Base-by-base conservation (phyloP, 2,797 vertebrate genomes). In the Parauchenoglanis punctatus region DNA sequence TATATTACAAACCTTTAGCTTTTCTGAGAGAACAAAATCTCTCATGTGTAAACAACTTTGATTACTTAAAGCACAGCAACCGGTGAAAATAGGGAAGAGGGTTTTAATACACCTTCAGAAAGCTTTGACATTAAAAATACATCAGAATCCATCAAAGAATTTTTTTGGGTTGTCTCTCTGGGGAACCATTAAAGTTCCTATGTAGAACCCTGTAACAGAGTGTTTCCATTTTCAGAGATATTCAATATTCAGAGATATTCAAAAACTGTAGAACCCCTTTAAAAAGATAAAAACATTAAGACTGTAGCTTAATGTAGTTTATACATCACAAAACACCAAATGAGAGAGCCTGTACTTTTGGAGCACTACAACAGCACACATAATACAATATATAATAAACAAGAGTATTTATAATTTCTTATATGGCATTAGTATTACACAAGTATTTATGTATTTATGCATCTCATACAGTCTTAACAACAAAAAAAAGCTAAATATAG, bases 41-140 rank as follows among this genome's bases (percentile, higher is more conserved):
- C 31, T 12, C 40, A 44, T 25, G 28, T 35, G 7, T 76, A 58
- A 80, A 81, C 8, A 59, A 3, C 17, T 56, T 6, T 10, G 2
- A 56, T n/a, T 35, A 28, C 17, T 31, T 58, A 31, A 31, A 56
- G 58, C 35, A 44, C 20, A 25, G 35, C 35, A 44, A n/a, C 10
- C 78, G 25, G 78, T 44, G 58, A 44, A 61, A 81, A 52, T 61
- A 25, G 13, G 25, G n/a, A 81, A 44, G 20, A 49, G 4, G 11
- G 6, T 11, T 65, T 82, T 82, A 65, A 46, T 28, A 49, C 1
- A 46, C 31, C 59, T 46, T 28, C 59, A 82, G 23, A 83, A 67
- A 83, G 13, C 81, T 10, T 31, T 67, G 18, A 28, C 81, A 49
- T 83, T 83, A 83, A 83, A 82, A 83, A 81, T 65, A 67, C 40